Percentiles rank a stretch among this genome's conserved stretches.
phyloP scores from a whole-genome alignment of 2,113 vertebrate species.

The Ellobius talpinus region DNA sequence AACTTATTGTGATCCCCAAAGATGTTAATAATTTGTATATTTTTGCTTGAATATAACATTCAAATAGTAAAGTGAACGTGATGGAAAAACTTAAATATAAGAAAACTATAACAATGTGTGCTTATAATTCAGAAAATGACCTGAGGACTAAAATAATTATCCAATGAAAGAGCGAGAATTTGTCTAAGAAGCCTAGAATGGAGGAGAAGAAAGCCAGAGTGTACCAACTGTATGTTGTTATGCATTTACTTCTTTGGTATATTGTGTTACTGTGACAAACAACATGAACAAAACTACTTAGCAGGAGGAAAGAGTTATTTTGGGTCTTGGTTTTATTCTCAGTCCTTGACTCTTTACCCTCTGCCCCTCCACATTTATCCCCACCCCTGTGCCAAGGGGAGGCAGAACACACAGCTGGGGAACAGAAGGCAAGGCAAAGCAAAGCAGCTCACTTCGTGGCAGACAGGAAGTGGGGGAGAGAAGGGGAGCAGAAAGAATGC shows the following conservation, averaged over 20 bases:
- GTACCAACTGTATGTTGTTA: neutral
- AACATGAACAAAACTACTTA: neutral
- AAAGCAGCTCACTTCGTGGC: neutral
- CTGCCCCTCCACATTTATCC: neutral
- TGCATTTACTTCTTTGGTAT: no score
- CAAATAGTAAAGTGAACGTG: neutral
- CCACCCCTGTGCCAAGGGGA: neutral
- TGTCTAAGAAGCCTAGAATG: neutral
- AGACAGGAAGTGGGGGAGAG: neutral
- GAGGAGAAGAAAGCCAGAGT: neutral
- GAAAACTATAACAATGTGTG: neutral
- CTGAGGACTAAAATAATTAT: neutral
- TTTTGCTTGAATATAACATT: neutral
- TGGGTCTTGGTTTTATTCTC: neutral
- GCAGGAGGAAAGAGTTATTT: neutral
- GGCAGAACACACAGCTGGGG: neutral
- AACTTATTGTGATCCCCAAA: neutral
- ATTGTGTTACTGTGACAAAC: neutral
- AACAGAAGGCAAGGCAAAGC: neutral
- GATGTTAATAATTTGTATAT: neutral
- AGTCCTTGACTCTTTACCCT: neutral
- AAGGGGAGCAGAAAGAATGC: neutral
- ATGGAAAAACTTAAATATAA: neutral
- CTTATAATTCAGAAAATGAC: neutral
- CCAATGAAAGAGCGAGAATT: neutral